Base-by-base conservation (phyloP, 2,113 vertebrate genomes). In the Hippoglossus stenolepis region DNA sequence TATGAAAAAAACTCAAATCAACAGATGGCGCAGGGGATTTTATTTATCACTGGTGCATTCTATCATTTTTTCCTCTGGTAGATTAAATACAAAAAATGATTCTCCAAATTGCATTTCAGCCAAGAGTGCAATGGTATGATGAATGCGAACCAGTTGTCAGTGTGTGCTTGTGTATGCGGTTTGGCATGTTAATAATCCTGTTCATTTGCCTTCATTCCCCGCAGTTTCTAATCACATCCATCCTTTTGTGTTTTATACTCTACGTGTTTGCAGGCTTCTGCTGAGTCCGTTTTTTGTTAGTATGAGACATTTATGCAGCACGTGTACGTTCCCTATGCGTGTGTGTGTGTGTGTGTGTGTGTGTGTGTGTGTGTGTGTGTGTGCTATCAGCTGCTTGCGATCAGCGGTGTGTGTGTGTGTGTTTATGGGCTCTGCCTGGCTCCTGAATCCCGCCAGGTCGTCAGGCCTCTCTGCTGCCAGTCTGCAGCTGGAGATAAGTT, bases 401-500 rank as follows among this genome's bases (percentile, higher is more conserved):
- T 89, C 86, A 63, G 54, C 3, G 14, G 8, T 26, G 65, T 76
- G 82, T 72, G 78, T 77, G 10, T 24, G 65, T 75, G 82, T 71
- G 78, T 77, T 77, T 62, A 31, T 17, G 38, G 56, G 58, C 74
- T 72, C 76, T 28, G 77, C 53, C 58, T 76, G 54, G 49, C 60
- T 73, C 60, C 77, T 62, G 49, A 86, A 82, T 82, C 71, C 23
- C 6, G 28, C 54, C 14, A 20, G 61, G 74, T 85, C 31, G 51
- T 12, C 31, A 57, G 82, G 62, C 51, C 70, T 85, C 53, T 75
- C 67, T 75, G 85, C 76, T 64, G 18, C 85, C 75, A 56, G 82
- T 90, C 91, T 93, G 91, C 68, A 80, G 83, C 75, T 49, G 14
- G 49, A 90, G 92, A 93, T 91, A 92, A 86, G 83, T 80, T 81